phyloP scores from a whole-genome alignment of 2,888 invertebrate species.

The Elmis aenea region DNA sequence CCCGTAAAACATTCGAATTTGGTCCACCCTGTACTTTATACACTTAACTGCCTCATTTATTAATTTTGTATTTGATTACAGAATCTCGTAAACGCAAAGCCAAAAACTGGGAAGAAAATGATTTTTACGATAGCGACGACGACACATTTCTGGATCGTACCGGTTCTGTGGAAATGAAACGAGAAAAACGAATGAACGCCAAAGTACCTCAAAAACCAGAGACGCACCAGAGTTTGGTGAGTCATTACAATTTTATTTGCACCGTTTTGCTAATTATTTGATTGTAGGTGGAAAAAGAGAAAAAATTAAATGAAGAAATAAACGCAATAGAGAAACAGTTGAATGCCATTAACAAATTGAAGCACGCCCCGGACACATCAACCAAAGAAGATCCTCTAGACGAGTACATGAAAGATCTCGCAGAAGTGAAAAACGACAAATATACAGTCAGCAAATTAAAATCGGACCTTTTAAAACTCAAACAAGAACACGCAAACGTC shows the following conservation, averaged over 20 bases:
- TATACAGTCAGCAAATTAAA: conserved; percentile 61
- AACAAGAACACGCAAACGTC: conserved; percentile 62
- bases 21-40: too few species aligned
- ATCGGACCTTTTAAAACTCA: conserved; percentile 63
- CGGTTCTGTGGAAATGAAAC: conserved; percentile 83
- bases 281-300: conserved; percentile 58
- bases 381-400: conserved; percentile 82
- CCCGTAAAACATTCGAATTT: too few species aligned
- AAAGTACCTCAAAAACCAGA: conserved; percentile 56
- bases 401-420: conserved; percentile 71
- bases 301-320: conserved; percentile 50
- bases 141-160: conserved; percentile 95
- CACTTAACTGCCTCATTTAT: conserved; percentile 1
- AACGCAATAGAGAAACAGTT: conserved; percentile 55
- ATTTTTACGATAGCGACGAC: conserved; percentile 91
- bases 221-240: conserved; percentile 65
- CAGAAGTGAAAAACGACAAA: conserved; percentile 49
- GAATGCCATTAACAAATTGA: conserved; percentile 14
- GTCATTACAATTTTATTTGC: conserved; percentile 17
- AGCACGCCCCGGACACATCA: conserved; percentile 38
- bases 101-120: conserved; percentile 80
- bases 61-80: conserved; percentile 34
- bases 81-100: conserved; percentile 77
- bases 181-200: conserved; percentile 69
- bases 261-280: conserved; percentile 17